Evolutionary conservation across 2,888 invertebrate genomes (phyloP), one percentile per base, ranked within the genome.

Genomic region (Archips xylosteana): DNA sequence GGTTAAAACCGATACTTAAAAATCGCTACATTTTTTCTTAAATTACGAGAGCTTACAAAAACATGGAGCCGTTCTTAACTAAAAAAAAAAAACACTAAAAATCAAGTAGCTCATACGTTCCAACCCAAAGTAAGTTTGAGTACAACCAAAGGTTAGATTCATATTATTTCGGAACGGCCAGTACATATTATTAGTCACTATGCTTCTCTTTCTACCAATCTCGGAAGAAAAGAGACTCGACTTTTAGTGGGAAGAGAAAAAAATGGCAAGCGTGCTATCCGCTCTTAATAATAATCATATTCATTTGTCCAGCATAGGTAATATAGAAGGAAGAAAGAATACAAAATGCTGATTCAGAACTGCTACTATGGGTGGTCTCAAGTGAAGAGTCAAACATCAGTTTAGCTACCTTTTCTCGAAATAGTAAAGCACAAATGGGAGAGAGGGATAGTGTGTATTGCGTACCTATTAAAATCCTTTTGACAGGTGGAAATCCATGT

Each of bases 11-110:
- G 34, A 34, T 70, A 39, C 23, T 62, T 23, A 62, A 10, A 1
- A 67, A 42, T 32, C n/a, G 54, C 62, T 72, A 67, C 23, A 57
- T 39, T 47, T 34, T 63, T 63, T 47, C 47, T 63, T 47, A n/a
- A 36, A 62, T 67, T 62, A 57, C 67, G 67, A 72, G 67, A 54
- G 71, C 62, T 54, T 54, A 34, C 34, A 45, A 64, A 71, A n/a
- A 54, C 42, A 42, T 54, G 23, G 36, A 57, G 15, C 45, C 5
- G 36, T 34, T 36, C 47, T 45, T 10, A 45, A 45, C 45, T 45
- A 45, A 45, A 51, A 54, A 51, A 49, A 15, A 45, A 51, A 49
- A 15, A 45, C 23, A 45, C 12, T 42, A 62, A 45, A 62, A 62
- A 23, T 45, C 0, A 10, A 45, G 45, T 45, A 42, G 59, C 59